Percentiles rank a stretch among this genome's conserved stretches.
Evolutionary conservation across 1,140 invertebrate species (phyloP).

Genomic region (Phymorhynchus buccinoides): DNA sequence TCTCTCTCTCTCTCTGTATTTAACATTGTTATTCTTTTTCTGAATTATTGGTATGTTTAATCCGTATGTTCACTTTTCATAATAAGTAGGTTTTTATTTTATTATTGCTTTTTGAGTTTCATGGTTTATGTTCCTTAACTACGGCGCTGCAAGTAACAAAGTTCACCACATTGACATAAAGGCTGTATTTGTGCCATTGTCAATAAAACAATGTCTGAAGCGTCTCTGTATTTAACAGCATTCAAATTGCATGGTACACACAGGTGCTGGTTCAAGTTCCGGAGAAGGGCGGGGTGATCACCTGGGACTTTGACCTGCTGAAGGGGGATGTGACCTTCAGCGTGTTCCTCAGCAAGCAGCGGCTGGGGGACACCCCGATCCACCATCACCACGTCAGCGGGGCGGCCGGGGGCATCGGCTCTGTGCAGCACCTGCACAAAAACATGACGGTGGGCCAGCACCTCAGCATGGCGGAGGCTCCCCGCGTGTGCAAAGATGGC

Average conservation of each 20-base stretch:
- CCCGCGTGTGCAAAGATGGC: constrained; percentile 89
- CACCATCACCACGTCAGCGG: constrained; percentile 69
- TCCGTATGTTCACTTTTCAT: no score
- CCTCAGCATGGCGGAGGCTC: constrained; percentile 85
- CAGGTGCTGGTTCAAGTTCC: constrained; percentile 82
- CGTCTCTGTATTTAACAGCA: no score
- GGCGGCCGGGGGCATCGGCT: constrained; percentile 65
- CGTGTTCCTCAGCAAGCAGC: constrained; percentile 81
- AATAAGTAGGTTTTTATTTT: no score
- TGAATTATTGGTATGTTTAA: no score
- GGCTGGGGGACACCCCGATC: constrained; percentile 61
- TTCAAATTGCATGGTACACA: constrained; percentile 9
- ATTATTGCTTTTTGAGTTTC: no score
- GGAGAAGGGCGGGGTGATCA: constrained; percentile 90
- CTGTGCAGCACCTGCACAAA: constrained; percentile 78
- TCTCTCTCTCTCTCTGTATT: no score
- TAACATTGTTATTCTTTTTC: no score
- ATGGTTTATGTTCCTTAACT: no score
- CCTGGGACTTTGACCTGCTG: constrained; percentile 97
- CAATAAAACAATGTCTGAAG: no score
- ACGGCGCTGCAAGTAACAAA: no score
- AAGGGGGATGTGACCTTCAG: constrained; percentile 90
- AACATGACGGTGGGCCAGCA: constrained; percentile 86
- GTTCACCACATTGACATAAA: no score
- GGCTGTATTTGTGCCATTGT: no score